Evolutionary conservation across 2,797 vertebrate genomes (phyloP), one percentile per base, ranked within the genome.

Genomic region (Apogon hyalosoma): DNA sequence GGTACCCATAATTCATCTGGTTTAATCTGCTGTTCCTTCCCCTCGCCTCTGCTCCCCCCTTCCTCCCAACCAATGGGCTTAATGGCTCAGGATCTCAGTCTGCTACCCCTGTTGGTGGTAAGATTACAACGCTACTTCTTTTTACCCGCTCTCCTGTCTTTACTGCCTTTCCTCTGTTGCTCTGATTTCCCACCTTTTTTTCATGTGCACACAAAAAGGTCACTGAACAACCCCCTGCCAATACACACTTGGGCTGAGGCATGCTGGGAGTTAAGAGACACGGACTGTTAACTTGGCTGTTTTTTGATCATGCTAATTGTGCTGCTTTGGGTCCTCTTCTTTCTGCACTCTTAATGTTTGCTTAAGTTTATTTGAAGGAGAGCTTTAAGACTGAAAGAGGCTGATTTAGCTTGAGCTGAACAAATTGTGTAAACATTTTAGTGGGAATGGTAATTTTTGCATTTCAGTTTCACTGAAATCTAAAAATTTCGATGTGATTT

Each of bases 71-170:
- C 87, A 92, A 92, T 92, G 90, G 92, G 90, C 87, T 90, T 90
- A 94, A 95, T 96, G 95, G 94, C 94, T 96, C 96, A 99, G 98
- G 97, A 98, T 98, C 96, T 94, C 96, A 96, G 92, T 97, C 97
- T 92, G 96, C 97, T 96, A 98, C 95, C 94, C 94, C 96, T 88
- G 93, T 95, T 83, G 96, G 96, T 97, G 97, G 97, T 98, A 98
- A 98, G 96, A 95, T 92, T 92, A 93, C 93, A 87, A 88, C 61
- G 87, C 93, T 95, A 93, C 92, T 91, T 89, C 68, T 90, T 63
- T 84, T 86, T 83, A 91, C 89, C 89, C 48, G 33, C 66, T 78
- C 61, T 90, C 82, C 84, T 90, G 78, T 87, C 89, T 87, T 87
- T 69, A 40, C 57, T 86, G 79, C 82, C 66, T 78, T 61, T 88